Conservation (phyloP, 1,140 invertebrate species). For the Geopemphigus sp. region DNA sequence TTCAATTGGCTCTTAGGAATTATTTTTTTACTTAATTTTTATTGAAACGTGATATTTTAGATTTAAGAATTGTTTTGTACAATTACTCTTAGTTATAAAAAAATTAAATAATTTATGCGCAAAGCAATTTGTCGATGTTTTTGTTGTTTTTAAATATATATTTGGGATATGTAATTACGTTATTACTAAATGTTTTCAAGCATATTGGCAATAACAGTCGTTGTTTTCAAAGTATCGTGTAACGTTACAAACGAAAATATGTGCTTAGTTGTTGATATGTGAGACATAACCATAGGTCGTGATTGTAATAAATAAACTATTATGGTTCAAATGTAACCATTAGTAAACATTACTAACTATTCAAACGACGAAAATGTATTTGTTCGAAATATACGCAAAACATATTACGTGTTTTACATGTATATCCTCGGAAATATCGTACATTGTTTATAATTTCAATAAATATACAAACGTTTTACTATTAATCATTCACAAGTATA, state of each 20-base stretch:
- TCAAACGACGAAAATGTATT: background rate
- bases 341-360: no score
- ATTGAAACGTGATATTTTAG: constrained; percentile 23
- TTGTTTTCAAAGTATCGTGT: no score
- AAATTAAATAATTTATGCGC: constrained; percentile 16
- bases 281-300: no score
- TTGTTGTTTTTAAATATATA: background rate
- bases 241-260: no score
- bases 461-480: background rate
- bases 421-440: no score
- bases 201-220: no score
- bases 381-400: no score
- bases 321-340: no score
- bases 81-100: background rate
- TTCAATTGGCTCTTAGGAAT: constrained; percentile 28
- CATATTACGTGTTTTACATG: no score
- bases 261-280: no score
- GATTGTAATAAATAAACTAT: no score
- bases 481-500: background rate
- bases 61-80: background rate
- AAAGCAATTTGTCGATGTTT: background rate
- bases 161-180: background rate
- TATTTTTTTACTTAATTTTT: constrained; percentile 11
- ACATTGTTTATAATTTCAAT: background rate
- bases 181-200: background rate